These are phyloP conservation scores for Myripristis murdjan DNA, from an alignment of 2,797 vertebrate genomes.

Conservation along the genomic window DNA sequence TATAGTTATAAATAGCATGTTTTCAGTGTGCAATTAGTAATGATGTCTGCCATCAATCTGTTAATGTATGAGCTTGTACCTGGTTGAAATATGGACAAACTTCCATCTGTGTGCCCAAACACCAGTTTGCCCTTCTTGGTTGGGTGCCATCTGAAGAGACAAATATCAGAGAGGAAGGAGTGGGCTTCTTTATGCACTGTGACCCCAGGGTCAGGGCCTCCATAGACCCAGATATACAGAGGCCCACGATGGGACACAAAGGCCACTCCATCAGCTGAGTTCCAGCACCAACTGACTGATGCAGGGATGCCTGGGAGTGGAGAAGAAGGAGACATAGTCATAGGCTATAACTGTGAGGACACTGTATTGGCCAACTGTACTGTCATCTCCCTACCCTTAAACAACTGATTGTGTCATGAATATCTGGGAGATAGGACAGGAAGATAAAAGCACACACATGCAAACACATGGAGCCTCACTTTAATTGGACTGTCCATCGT, in stretches of 20 bases:
- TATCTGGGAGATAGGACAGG: too few species aligned
- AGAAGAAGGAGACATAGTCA: constrained; percentile 6
- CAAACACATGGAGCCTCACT: too few species aligned
- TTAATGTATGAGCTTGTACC: constrained; percentile 77
- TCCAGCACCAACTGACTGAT: constrained; percentile 96
- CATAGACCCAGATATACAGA: constrained; percentile 92
- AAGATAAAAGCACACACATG: too few species aligned
- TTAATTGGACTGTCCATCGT: too few species aligned
- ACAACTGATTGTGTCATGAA: neutral
- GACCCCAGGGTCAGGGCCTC: constrained; percentile 89
- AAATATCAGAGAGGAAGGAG: constrained; percentile 95
- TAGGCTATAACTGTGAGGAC: neutral
- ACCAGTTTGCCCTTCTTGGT: constrained; percentile 92
- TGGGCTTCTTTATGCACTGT: constrained; percentile 94
- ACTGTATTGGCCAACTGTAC: too few species aligned
- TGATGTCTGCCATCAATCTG: too few species aligned
- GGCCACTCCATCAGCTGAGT: constrained; percentile 88
- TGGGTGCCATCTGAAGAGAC: constrained; percentile 95
- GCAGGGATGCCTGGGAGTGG: constrained; percentile 88
- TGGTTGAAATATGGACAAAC: constrained; percentile 95
- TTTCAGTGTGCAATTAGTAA: too few species aligned
- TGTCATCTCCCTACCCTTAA: neutral
- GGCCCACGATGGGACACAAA: constrained; percentile 95
- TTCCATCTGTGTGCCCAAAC: constrained; percentile 96
- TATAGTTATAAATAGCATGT: too few species aligned